Conservation (phyloP, 2,113 vertebrate genomes). For the Australoheros scitulus region DNA sequence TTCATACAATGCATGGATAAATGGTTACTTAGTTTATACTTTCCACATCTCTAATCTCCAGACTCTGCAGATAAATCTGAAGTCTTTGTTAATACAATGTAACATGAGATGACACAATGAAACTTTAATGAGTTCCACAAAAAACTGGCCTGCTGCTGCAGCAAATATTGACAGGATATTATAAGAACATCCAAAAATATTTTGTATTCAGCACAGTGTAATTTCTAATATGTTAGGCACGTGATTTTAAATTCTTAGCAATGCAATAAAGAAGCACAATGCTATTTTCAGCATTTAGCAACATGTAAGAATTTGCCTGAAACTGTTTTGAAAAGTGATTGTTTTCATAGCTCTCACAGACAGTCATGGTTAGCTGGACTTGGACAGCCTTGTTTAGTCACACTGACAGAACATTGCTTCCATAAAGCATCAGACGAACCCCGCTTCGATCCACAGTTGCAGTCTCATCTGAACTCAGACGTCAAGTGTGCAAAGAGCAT, state of each 20-base stretch:
- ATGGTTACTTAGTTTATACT: background rate
- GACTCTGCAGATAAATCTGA: background rate
- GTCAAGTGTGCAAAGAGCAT: constrained; percentile 22
- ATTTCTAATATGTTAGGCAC: constrained; percentile 18
- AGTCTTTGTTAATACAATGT: constrained; percentile 12
- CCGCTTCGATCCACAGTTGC: constrained; percentile 43
- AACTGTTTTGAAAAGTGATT: constrained; percentile 27
- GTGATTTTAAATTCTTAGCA: constrained; percentile 23
- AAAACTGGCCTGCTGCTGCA: constrained; percentile 29
- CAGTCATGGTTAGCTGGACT: constrained; percentile 51
- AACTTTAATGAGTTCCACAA: constrained; percentile 54
- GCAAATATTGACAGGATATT: constrained; percentile 50
- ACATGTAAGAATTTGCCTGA: constrained; percentile 25
- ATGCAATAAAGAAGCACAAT: constrained; percentile 21
- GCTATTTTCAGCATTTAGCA: constrained; percentile 25
- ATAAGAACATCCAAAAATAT: constrained; percentile 49
- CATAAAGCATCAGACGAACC: constrained; percentile 50
- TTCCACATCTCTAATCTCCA: background rate
- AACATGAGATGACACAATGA: constrained; percentile 45
- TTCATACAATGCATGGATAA: background rate
- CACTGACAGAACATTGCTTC: constrained; percentile 49
- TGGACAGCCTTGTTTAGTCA: constrained; percentile 59
- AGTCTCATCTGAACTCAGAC: constrained; percentile 50
- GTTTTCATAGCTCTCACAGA: constrained; percentile 32
- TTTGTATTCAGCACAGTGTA: constrained; percentile 10